Base-by-base conservation (phyloP, 2,888 invertebrate genomes). In the Lymantria dispar region DNA sequence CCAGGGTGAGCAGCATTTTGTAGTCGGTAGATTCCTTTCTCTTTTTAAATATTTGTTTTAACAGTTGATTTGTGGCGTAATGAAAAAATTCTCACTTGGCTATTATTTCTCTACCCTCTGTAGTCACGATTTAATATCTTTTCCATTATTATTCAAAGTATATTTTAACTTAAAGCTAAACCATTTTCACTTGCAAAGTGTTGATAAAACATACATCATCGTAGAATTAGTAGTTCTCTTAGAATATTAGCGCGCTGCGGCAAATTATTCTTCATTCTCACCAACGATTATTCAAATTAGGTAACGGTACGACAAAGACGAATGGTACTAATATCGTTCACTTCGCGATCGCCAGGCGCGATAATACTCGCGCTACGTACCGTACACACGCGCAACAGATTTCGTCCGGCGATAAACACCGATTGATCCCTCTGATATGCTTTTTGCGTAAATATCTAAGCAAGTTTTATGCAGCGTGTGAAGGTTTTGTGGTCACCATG, bases 221-320 rank as follows among this genome's bases (percentile, higher is more conserved):
- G 62, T 62, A 56, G 51, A 49, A 52, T 44, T 62, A 57, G 57
- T 59, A 65, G 55, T 59, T 61, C 58, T 60, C 59, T 68, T 69
- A 64, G 70, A 72, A 69, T 59, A 67, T 62, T 68, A 70, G 66
- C 48, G 63, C 72, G 71, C 72, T 79, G 79, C 76, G 80, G 83
- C 81, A 83, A 86, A 85, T 87, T 81, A 84, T 79, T 81, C 78
- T 80, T 80, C 79, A 87, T 89, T 89, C 87, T 86, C 86, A 88
- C 88, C 86, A 84, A 78, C 86, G 89, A 91, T 91, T 91, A 91
- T 91, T 90, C 85, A 90, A 91, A 91, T 91, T 85, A 91, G 87
- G 83, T 81, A 89, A 83, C 78, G 83, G 83, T 80, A 87, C 87
- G 91, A 91, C 91, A 90, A 85, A 90, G 91, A 91, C 89, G 90